Evolutionary conservation across 2,888 invertebrate species (phyloP).

Genomic region (Volucella inflata): DNA sequence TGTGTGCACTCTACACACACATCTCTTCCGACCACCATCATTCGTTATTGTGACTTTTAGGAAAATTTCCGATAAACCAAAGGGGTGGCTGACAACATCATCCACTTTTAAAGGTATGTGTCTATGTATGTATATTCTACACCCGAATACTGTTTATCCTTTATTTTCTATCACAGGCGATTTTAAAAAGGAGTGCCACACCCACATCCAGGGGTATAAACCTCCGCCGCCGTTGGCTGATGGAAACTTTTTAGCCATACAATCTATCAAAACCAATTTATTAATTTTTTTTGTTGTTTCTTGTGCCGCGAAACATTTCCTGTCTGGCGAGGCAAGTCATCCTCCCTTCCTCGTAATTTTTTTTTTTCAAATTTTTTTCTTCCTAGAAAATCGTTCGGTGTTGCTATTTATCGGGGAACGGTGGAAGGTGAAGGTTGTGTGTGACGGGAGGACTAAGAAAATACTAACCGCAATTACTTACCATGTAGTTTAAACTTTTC

Average conservation of each 20-base stretch:
- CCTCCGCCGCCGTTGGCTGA: constrained; percentile 6
- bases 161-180: constrained; percentile 26
- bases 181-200: constrained; percentile 56
- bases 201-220: constrained; percentile 15
- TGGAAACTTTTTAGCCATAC: constrained; percentile 69
- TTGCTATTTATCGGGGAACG: constrained; percentile 26
- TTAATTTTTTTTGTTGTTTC: constrained; percentile 69
- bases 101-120: neutral
- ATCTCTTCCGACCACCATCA: neutral
- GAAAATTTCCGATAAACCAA: constrained; percentile 64
- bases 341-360: neutral
- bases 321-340: constrained; percentile 62
- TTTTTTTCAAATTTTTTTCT: constrained; percentile 46
- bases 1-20: constrained; percentile 29
- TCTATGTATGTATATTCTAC: neutral
- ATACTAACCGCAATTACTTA: constrained; percentile 76
- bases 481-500: constrained; percentile 77
- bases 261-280: constrained; percentile 76
- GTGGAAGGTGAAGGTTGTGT: constrained; percentile 25
- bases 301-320: constrained; percentile 75
- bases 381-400: constrained; percentile 64
- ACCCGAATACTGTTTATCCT: constrained; percentile 19
- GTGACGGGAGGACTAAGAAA: constrained; percentile 52
- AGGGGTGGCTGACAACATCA: constrained; percentile 47
- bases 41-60: constrained; percentile 46